A percentile compares a stretch with the other conserved stretches of the same genome.
These are phyloP conservation scores for Drosophila athabasca DNA, from an alignment of 1,140 invertebrate genomes.

Conservation along the genomic window DNA sequence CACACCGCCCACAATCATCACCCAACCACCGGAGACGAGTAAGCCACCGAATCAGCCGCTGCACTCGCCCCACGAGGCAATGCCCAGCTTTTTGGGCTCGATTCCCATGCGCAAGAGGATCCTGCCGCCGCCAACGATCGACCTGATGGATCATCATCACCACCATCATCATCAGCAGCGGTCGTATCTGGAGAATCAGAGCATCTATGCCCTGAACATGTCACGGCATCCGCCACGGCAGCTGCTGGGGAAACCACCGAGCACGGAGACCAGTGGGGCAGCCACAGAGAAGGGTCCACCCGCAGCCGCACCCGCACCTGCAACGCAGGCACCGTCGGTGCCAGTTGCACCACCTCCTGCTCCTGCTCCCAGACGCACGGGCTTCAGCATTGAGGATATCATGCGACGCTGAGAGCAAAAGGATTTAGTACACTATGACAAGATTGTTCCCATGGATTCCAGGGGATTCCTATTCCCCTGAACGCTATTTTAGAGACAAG, in stretches of 20 bases:
- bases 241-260: constrained; percentile 53
- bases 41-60: constrained; percentile 67
- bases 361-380: constrained; percentile 85
- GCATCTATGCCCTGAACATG: constrained; percentile 70
- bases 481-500: constrained; percentile 43
- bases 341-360: constrained; percentile 69
- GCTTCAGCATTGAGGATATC: constrained; percentile 90
- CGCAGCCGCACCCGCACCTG: neutral
- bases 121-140: constrained; percentile 64
- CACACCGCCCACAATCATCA: constrained; percentile 71
- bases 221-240: constrained; percentile 68
- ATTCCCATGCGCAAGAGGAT: constrained; percentile 85
- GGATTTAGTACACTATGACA: constrained; percentile 9
- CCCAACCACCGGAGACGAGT: constrained; percentile 75
- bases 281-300: constrained; percentile 42
- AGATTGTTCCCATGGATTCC: constrained; percentile 6
- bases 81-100: constrained; percentile 86
- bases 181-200: constrained; percentile 53
- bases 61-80: constrained; percentile 83
- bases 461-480: neutral
- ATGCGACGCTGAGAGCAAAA: constrained; percentile 86
- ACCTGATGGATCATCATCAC: constrained; percentile 46
- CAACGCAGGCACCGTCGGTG: neutral
- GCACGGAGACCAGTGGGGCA: constrained; percentile 40
- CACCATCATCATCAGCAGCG: constrained; percentile 49